Conservation (phyloP, 2,888 invertebrate genomes). For the Cremastobaeus sp. region DNA sequence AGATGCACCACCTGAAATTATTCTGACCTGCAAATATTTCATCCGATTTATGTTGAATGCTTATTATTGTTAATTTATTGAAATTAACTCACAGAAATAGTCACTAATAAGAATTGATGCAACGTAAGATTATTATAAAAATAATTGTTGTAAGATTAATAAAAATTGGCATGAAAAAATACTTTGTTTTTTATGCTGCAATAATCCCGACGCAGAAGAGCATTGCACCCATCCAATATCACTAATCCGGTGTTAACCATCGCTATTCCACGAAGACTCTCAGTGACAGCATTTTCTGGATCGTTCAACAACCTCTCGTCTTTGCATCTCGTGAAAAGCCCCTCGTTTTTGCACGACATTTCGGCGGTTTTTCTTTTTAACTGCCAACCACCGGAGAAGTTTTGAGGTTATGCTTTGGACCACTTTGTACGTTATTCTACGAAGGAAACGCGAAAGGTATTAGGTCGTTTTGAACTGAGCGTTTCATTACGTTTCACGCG, state of each 20-base stretch:
- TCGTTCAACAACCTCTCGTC: constrained; percentile 71
- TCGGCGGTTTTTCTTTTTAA: too few relatives aligned
- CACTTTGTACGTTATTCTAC: too few relatives aligned
- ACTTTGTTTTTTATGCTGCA: constrained; percentile 25
- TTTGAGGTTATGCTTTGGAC: constrained; percentile 6
- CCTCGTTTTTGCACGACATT: constrained; percentile 31
- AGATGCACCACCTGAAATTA: constrained; percentile 87
- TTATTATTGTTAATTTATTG: neutral
- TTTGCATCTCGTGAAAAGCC: constrained; percentile 33
- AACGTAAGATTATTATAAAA: neutral
- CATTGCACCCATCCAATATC: constrained; percentile 60
- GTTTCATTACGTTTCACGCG: too few relatives aligned
- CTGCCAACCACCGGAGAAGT: too few relatives aligned
- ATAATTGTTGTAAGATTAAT: too few relatives aligned
- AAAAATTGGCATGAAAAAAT: too few relatives aligned
- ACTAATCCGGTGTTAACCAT: constrained; percentile 79
- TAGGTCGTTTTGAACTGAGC: too few relatives aligned
- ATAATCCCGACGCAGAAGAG: constrained; percentile 65
- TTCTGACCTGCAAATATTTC: constrained; percentile 77
- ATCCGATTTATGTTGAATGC: too few relatives aligned
- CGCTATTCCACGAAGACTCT: constrained; percentile 81
- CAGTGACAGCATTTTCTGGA: constrained; percentile 80
- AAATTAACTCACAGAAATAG: neutral
- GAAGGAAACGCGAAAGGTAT: too few relatives aligned
- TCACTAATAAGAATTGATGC: neutral